A percentile compares a stretch with the other conserved stretches of the same genome.
These are phyloP conservation scores for Watsonalla cultraria DNA, from an alignment of 2,888 invertebrate genomes.

Conservation along the genomic window DNA sequence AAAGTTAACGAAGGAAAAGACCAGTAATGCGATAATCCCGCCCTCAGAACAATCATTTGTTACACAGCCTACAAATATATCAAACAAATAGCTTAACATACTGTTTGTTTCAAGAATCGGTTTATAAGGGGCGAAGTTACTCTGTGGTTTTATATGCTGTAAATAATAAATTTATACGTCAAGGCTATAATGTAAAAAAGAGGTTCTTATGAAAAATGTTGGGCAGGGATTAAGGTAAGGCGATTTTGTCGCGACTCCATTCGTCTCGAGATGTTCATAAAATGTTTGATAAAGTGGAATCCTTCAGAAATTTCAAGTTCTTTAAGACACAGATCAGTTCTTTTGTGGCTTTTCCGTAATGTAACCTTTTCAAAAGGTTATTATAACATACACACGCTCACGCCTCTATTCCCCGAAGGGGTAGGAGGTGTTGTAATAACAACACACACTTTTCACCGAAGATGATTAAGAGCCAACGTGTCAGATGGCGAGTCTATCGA, in stretches of 20 bases:
- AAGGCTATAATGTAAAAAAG: conserved; percentile 24
- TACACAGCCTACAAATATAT: conserved; percentile 13
- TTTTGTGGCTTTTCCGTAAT: background rate
- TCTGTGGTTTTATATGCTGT: conserved; percentile 15
- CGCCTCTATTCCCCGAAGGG: too few relatives aligned
- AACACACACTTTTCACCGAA: too few relatives aligned
- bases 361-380: too few relatives aligned
- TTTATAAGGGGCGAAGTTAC: background rate
- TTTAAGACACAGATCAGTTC: background rate
- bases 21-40: conserved; percentile 27
- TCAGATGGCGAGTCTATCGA: too few relatives aligned
- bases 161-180: conserved; percentile 25
- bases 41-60: conserved; percentile 14
- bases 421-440: too few relatives aligned
- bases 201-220: conserved; percentile 27
- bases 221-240: conserved; percentile 24
- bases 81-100: background rate
- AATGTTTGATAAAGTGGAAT: background rate
- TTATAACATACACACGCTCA: too few relatives aligned
- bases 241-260: conserved; percentile 22
- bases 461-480: too few relatives aligned
- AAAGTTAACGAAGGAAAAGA: conserved; percentile 28
- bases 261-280: conserved; percentile 17
- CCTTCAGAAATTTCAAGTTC: background rate
- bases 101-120: background rate